Evolutionary conservation across 2,113 vertebrate species (phyloP).

Genomic region (Marmota monax): DNA sequence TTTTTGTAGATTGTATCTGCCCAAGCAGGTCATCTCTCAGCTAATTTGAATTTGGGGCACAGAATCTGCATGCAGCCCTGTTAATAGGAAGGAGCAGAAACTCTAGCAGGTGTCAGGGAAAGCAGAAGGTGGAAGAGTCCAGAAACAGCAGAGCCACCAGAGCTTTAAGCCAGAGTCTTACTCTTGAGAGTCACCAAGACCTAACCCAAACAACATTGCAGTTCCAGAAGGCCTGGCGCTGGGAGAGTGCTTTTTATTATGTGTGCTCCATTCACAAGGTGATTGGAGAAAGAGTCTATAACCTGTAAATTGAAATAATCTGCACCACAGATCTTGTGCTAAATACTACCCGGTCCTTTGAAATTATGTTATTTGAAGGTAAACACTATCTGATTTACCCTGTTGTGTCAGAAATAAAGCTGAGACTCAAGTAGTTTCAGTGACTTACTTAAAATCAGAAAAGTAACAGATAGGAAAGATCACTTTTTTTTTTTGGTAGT

Average conservation of each 20-base stretch:
- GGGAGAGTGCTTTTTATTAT: background rate
- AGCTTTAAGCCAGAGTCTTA: fast-evolving
- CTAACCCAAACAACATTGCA: background rate
- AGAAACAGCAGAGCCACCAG: background rate
- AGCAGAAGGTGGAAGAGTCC: background rate
- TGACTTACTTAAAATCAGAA: background rate
- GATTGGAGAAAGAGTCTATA: background rate
- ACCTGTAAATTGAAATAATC: background rate
- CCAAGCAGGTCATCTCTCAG: background rate
- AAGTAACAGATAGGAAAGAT: background rate
- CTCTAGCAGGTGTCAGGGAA: background rate
- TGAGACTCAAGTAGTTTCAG: background rate
- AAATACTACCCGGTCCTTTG: background rate
- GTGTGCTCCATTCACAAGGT: background rate
- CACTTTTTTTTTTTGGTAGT: no score
- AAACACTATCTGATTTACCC: background rate
- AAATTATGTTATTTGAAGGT: background rate
- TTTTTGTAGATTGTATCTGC: background rate
- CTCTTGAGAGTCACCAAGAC: background rate
- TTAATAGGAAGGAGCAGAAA: background rate
- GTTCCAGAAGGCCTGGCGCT: background rate
- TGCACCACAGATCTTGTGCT: background rate
- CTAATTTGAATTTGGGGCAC: background rate
- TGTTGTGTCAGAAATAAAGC: background rate
- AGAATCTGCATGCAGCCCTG: background rate